Evolutionary conservation across 2,113 vertebrate genomes (phyloP).

Genomic region (Epinephelus fuscoguttatus): DNA sequence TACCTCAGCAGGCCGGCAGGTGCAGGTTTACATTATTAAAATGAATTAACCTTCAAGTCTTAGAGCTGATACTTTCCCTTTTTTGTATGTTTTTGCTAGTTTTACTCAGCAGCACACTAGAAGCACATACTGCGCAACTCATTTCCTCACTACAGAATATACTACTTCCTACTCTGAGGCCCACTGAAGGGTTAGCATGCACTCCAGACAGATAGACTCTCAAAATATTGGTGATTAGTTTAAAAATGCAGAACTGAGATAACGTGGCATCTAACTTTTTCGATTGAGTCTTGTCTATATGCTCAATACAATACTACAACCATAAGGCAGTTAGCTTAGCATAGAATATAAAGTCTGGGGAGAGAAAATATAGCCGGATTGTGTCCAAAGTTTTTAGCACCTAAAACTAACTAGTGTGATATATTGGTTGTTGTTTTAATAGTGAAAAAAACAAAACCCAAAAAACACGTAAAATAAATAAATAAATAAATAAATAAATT

Average conservation of each 20-base stretch:
- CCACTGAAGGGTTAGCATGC: too few species aligned
- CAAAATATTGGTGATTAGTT: background rate
- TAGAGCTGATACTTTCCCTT: background rate
- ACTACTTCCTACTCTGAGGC: too few species aligned
- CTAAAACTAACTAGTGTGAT: too few species aligned
- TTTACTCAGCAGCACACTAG: background rate
- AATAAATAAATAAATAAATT: too few species aligned
- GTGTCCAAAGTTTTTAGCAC: background rate
- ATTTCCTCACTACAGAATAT: background rate
- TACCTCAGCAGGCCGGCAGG: background rate
- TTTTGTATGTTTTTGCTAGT: background rate
- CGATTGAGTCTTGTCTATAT: too few species aligned
- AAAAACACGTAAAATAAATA: background rate
- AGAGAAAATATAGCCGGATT: background rate
- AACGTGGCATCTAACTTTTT: too few species aligned
- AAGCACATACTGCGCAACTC: background rate
- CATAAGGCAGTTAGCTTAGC: background rate
- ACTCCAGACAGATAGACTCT: too few species aligned
- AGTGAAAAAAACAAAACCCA: background rate
- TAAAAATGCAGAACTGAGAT: too few species aligned
- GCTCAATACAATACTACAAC: background rate
- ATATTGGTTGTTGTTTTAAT: background rate
- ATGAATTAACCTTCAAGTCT: background rate
- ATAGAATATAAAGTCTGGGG: background rate
- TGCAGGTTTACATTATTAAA: constrained; percentile 20